Evolutionary conservation across 2,797 vertebrate genomes (phyloP).

Genomic region (Saguinus oedipus): DNA sequence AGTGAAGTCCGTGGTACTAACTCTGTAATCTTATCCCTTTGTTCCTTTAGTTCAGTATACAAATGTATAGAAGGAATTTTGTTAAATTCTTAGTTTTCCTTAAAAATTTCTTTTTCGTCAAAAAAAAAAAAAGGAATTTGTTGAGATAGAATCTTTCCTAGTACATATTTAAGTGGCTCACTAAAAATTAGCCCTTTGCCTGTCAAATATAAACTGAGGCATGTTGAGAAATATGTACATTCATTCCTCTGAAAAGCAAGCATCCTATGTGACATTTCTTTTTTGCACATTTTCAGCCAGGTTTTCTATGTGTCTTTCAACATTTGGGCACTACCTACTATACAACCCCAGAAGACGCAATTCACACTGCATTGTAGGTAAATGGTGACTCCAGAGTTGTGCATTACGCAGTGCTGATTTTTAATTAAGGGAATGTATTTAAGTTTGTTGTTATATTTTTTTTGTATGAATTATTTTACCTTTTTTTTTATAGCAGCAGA

Average conservation of each 20-base stretch:
- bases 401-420: constrained; percentile 10
- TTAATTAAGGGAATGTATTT: constrained; percentile 41
- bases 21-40: background rate
- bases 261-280: background rate
- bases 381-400: constrained; percentile 14
- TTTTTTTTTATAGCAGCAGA: constrained; percentile 1
- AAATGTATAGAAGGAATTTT: too few relatives aligned
- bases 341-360: background rate
- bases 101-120: background rate
- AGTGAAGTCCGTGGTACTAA: background rate
- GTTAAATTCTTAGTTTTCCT: background rate
- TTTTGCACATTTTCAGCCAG: constrained; percentile 5
- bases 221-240: constrained; percentile 51
- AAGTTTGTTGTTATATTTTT: constrained; percentile 40
- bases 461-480: constrained; percentile 34
- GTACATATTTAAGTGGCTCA: constrained; percentile 14
- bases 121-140: background rate
- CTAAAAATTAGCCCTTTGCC: constrained; percentile 36
- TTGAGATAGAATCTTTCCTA: constrained; percentile 30
- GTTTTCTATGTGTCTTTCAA: constrained; percentile 34
- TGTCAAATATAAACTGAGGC: constrained; percentile 12
- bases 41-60: background rate
- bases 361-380: constrained; percentile 32
- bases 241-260: constrained; percentile 49
- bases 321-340: background rate